These are phyloP conservation scores for Moxostoma hubbsi DNA, from an alignment of 2,797 vertebrate genomes.

Conservation along the genomic window DNA sequence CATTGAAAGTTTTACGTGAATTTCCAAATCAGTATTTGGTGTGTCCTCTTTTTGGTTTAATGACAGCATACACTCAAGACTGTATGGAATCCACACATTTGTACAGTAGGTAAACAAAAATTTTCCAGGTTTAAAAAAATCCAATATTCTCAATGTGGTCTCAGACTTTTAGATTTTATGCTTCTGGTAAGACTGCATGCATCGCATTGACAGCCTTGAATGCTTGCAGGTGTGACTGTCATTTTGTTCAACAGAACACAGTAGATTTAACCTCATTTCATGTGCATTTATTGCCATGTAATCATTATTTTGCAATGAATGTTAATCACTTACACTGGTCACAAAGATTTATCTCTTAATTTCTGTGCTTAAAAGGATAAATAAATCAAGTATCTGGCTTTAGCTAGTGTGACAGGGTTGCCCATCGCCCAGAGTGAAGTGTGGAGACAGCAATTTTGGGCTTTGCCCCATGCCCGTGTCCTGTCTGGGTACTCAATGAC, in stretches of 20 bases:
- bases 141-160: too few relatives aligned
- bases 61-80: too few relatives aligned
- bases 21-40: too few relatives aligned
- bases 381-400: conserved; percentile 3
- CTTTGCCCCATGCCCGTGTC: conserved; percentile 31
- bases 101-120: too few relatives aligned
- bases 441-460: conserved; percentile 14
- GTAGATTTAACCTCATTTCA: neutral
- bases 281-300: neutral
- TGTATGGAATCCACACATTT: too few relatives aligned
- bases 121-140: too few relatives aligned
- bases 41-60: too few relatives aligned
- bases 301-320: conserved; percentile 28
- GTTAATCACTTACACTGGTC: neutral
- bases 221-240: too few relatives aligned
- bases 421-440: conserved; percentile 2
- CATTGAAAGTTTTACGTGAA: too few relatives aligned
- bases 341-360: neutral
- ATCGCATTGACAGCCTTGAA: neutral
- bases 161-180: neutral
- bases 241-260: too few relatives aligned
- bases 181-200: neutral
- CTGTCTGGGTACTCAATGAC: conserved; percentile 69
- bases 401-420: conserved; percentile 7
- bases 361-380: neutral